Evolutionary conservation across 2,888 invertebrate species (phyloP), one percentile per base, ranked within the genome.

Genomic region (Dryococelus australis): DNA sequence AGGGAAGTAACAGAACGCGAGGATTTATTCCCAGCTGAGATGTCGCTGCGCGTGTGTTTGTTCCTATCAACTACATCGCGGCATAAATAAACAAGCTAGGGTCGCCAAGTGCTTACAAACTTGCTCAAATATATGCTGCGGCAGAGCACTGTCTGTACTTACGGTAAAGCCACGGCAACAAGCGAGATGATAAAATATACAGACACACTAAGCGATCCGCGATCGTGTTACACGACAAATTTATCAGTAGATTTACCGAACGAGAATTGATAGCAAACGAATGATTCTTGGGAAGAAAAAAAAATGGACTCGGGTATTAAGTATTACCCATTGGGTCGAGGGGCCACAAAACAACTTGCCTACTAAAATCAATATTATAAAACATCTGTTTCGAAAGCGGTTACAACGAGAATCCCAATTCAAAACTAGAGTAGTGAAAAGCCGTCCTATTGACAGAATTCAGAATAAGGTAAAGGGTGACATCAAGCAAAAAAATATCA

Each of bases 51-150:
- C 20, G 65, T 65, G 65, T 65, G 65, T 65, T 65, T 65, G 65
- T 24, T n/a, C 24, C n/a, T 65, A 65, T 65, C 65, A 65, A n/a
- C 65, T 65, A 65, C 65, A 65, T 65, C 65, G 65, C 65, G 65
- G n/a, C 65, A 65, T 65, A 65, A 65, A 65, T 65, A 65, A 65
- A 65, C 65, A n/a, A 65, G 65, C 65, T 24, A 24, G 13, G 65
- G 65, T 65, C n/a, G 24, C 65, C 65, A 65, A 65, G 65, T 65
- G 65, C 65, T 65, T 65, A 65, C 65, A 65, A 65, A 65, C 65
- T 65, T 65, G 24, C 20, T 65, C 65, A 65, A 65, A 65, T 65
- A 65, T 65, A 65, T n/a, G 65, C 65, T n/a, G 65, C 65, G 8
- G n/a, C 65, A 24, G 8, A 24, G 6, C 3, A 65, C 47, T 16